Conservation (phyloP, 1,140 invertebrate genomes). For the Drosophila orosa region DNA sequence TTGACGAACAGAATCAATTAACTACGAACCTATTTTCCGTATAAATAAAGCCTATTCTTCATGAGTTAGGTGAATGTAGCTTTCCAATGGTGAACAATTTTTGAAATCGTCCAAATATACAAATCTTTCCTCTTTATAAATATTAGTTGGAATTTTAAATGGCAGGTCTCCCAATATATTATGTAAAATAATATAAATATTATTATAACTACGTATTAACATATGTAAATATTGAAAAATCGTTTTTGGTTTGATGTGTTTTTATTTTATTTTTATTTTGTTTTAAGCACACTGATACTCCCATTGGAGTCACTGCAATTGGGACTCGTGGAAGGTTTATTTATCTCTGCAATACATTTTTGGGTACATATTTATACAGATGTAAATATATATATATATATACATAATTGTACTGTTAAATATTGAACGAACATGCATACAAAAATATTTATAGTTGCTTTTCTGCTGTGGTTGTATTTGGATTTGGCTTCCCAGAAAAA, state of each 20-base stretch:
- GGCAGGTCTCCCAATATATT: no score
- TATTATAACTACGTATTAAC: no score
- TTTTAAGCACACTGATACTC: conserved; percentile 11
- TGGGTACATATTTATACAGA: conserved; percentile 34
- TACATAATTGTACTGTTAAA: conserved; percentile 35
- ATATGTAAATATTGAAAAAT: background rate
- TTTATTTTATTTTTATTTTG: background rate
- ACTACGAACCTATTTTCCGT: no score
- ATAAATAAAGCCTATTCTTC: no score
- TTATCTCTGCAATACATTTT: conserved; percentile 41
- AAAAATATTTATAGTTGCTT: conserved; percentile 51
- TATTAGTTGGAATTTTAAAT: no score
- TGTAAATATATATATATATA: conserved; percentile 12
- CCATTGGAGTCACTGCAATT: conserved; percentile 5
- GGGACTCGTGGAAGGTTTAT: conserved; percentile 19
- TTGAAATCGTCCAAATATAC: no score
- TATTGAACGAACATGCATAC: conserved; percentile 56
- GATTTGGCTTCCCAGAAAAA: conserved; percentile 64
- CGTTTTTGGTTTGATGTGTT: conserved; percentile 1
- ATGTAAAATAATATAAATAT: no score
- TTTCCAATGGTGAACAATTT: no score
- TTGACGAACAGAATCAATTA: no score
- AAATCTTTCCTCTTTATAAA: no score
- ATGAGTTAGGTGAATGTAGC: no score
- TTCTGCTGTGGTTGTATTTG: conserved; percentile 22